Evolutionary conservation across 2,888 invertebrate genomes (phyloP), one percentile per base, ranked within the genome.

Genomic region (Coenonympha arcania): DNA sequence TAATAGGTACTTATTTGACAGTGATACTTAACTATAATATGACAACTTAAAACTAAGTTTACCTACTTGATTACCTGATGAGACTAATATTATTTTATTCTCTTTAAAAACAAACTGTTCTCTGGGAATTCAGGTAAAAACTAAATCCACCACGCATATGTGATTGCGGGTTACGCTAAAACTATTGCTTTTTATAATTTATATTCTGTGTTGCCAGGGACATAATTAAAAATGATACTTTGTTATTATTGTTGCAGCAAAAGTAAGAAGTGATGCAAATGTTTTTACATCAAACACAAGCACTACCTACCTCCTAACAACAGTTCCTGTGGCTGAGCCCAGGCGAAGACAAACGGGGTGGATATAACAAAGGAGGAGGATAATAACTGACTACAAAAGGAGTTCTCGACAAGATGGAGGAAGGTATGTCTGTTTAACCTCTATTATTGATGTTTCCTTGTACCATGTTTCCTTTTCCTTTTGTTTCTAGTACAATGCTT

Each of bases 251-350:
- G 24, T 34, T 45, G 4, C 22, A 33, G 33, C 19, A 44, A 44
- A 33, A 33, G n/a, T 22, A 19, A 36, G 36, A 37, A 36, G 22
- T 26, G 18, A 36, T 24, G 16, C 13, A 31, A 30, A 24, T 47
- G 34, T 52, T 33, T 15, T 68, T 67, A 1, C 67, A 83, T 83
- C 81, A 84, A 73, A 63, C 76, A 8, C 82, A 81, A 58, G 59
- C 70, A 9, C 56, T 87, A 26, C 87, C 86, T 1, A 71, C 63
- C 16, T 79, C 86, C 0, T 64, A 87, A 24, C 85, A 84, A 46
- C 86, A 87, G 66, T 87, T 85, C 63, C 61, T 87, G 20, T 66
- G 73, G 6, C 58, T 85, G 30, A 86, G 84, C 62, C 70, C 83
- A 0, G 58, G 65, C 1, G 70, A 72, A 1, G 49, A 47, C 30